Base-by-base conservation (phyloP, 2,888 invertebrate species). In the Dynastes hyllus region DNA sequence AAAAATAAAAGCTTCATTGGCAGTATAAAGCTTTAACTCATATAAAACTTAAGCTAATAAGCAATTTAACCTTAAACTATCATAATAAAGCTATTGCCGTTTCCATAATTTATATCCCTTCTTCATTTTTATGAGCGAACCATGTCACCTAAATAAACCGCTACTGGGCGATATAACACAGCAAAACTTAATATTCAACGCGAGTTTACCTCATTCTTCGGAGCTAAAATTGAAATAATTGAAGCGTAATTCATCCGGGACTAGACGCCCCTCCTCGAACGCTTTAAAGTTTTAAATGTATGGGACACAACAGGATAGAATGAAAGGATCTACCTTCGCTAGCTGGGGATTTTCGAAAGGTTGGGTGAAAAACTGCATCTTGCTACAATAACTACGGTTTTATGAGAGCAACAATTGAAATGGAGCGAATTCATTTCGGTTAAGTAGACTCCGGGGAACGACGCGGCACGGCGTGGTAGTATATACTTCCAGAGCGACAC, bases 391-490 rank as follows among this genome's bases (percentile, higher is more conserved):
- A 55, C 37, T 53, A 53, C 53, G 11, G 53, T 55, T 70, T 70
- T 70, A 53, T 55, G 70, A 70, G 70, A 51, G 51, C 53, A 70
- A 70, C 53, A 70, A 70, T 70, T 70, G 70, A 70, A 53, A 70
- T 29, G 70, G 53, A 51, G 29, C 40, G 13, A 53, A 70, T 70
- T 70, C 70, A 70, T 70, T 45, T 50, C 50, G 53, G 53, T 70
- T 70, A 70, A 70, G 70, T 70, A 70, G 67, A 45, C 67, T 67
- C 67, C 50, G 45, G 67, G 67, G 67, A 50, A 16, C 13, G 27
- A 63, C 63, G 22, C 29, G 29, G 13, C 63, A 8, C 13, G 29
- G 13, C 32, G 29, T 9, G 32, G 55, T 22, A 11, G 27, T 63
- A 63, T 63, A 63, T 32, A 63, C 32, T 11, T 67, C 67, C 50